phyloP scores from a whole-genome alignment of 2,797 vertebrate genomes.

The Tarsius wallacei region DNA sequence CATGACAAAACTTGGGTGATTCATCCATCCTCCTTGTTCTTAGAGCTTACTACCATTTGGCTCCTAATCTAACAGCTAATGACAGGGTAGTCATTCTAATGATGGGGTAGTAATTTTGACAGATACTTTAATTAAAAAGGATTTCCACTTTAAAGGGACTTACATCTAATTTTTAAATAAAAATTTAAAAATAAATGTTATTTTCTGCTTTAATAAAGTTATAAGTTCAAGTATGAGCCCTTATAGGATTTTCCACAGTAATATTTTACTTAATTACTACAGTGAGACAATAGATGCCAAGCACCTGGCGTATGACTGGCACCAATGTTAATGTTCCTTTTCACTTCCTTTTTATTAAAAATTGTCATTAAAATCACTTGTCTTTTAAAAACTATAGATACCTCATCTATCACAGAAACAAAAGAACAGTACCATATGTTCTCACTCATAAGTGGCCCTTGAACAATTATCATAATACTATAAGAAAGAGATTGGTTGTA shows the following conservation, averaged over 20 bases:
- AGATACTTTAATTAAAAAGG: not conserved
- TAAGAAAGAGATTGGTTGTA: too few species aligned
- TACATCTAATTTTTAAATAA: constrained; percentile 5
- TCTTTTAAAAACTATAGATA: constrained; percentile 23
- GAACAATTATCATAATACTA: too few species aligned
- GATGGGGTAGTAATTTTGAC: not conserved
- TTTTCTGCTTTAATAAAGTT: constrained; percentile 38
- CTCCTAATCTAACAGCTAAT: not conserved
- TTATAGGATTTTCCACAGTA: constrained; percentile 4
- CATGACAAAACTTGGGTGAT: not conserved
- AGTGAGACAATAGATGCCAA: not conserved
- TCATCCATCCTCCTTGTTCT: not conserved
- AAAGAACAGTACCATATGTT: too few species aligned
- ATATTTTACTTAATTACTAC: constrained; percentile 56
- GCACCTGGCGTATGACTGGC: not conserved
- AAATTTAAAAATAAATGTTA: not conserved
- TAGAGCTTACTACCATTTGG: not conserved
- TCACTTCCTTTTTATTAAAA: not conserved
- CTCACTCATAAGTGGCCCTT: too few species aligned
- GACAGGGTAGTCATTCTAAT: constrained; percentile 21
- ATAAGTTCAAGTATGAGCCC: constrained; percentile 8
- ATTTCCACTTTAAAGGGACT: constrained; percentile 22
- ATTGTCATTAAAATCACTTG: constrained; percentile 36
- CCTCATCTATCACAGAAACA: not conserved
- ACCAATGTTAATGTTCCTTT: not conserved